Evolutionary conservation across 2,113 vertebrate genomes (phyloP).

Genomic region (Desmodus rotundus): DNA sequence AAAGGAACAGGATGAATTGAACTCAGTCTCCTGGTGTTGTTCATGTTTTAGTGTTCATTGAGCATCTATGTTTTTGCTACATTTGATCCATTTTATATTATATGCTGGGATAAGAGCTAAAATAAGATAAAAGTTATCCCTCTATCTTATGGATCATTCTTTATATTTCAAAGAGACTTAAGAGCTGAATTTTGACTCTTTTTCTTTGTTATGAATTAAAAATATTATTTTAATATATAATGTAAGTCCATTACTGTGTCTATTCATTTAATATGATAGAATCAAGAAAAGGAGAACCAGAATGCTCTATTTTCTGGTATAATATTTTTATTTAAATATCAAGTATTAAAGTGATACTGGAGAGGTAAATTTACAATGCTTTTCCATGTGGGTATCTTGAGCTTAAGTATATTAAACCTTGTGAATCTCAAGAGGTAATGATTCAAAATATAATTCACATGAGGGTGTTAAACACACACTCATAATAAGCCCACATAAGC

Average conservation of each 20-base stretch:
- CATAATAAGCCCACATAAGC: conserved; percentile 18
- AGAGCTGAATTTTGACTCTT: background rate
- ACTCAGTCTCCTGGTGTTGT: background rate
- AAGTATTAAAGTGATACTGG: background rate
- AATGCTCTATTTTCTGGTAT: background rate
- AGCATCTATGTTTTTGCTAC: background rate
- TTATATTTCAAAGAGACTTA: background rate
- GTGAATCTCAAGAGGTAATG: conserved; percentile 28
- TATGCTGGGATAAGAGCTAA: background rate
- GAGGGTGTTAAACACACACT: conserved; percentile 45
- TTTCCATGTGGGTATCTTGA: background rate
- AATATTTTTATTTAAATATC: background rate
- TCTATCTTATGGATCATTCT: background rate
- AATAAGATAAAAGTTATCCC: no score
- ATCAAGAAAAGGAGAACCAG: background rate
- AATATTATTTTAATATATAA: background rate
- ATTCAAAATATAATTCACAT: conserved; percentile 10
- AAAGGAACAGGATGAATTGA: background rate
- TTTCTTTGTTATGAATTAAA: background rate
- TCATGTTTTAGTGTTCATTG: background rate
- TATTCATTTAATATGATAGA: background rate
- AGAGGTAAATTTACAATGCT: conserved; percentile 4
- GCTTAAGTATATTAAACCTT: background rate
- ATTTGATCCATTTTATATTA: background rate
- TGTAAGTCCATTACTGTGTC: background rate